phyloP scores from a whole-genome alignment of 2,888 invertebrate species.

The Alcis repandata region DNA sequence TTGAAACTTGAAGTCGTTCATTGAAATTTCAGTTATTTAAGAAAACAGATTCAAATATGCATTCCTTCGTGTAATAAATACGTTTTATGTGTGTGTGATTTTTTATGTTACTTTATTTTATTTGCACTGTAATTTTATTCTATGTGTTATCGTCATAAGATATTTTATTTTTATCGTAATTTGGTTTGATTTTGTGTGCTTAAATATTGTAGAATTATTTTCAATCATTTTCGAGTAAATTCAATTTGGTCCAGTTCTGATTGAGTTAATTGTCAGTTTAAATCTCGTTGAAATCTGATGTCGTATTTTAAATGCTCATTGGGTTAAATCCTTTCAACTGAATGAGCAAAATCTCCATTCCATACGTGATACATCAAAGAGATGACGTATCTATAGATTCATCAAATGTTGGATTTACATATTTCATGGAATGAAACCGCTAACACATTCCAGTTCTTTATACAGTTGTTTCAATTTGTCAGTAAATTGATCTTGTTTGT shows the following conservation, averaged over 20 bases:
- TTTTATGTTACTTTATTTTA: not conserved
- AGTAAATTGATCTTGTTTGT: not conserved
- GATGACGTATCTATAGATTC: conserved; percentile 15
- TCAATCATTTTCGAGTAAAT: not conserved
- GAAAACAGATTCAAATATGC: not conserved
- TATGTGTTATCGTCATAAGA: not conserved
- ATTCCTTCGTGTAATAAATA: not conserved
- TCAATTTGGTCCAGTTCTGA: not conserved
- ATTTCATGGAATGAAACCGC: conserved; percentile 5
- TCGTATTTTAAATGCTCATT: conserved; percentile 36
- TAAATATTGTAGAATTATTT: not conserved
- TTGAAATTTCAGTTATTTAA: not conserved
- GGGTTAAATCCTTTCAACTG: conserved; percentile 34
- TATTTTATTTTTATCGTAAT: not conserved
- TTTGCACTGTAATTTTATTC: not conserved
- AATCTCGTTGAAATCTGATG: conserved; percentile 16
- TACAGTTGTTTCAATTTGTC: not conserved
- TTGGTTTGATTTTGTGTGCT: not conserved
- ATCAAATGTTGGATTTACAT: not conserved
- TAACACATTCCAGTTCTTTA: not conserved
- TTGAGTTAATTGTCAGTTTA: conserved; percentile 5
- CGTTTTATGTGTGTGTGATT: not conserved
- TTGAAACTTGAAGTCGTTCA: not conserved
- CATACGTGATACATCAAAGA: conserved; percentile 26
- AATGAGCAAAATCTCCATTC: conserved; percentile 38